Conservation (phyloP, 2,113 vertebrate species). For the Sorex fumeus region DNA sequence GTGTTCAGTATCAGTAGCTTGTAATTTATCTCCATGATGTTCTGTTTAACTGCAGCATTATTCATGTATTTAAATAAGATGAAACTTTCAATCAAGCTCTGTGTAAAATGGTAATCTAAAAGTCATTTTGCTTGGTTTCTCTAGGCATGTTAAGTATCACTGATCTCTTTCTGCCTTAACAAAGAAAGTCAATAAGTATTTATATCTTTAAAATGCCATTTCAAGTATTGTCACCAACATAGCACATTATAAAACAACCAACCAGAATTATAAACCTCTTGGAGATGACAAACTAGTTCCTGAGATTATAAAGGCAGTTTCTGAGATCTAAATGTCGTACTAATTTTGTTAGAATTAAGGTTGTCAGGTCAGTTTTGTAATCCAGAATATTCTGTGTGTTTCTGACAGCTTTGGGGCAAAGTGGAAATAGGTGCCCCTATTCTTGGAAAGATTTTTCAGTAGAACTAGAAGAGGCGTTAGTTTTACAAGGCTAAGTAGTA, state of each 20-base stretch:
- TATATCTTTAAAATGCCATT: conserved; percentile 64
- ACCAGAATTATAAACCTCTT: conserved; percentile 1
- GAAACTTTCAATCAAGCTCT: conserved; percentile 35
- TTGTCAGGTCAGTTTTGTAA: conserved; percentile 30
- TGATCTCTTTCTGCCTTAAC: conserved; percentile 58
- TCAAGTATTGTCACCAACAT: conserved; percentile 55
- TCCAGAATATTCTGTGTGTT: conserved; percentile 48
- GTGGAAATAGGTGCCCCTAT: conserved; percentile 35
- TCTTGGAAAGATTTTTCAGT: conserved; percentile 11
- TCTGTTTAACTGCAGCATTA: conserved; percentile 52
- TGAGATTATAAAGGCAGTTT: neutral
- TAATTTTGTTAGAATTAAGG: conserved; percentile 55
- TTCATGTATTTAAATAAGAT: conserved; percentile 64
- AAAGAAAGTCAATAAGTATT: conserved; percentile 57
- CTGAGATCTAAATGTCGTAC: conserved; percentile 39
- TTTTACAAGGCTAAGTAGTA: conserved; percentile 43
- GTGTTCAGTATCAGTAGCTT: conserved; percentile 36
- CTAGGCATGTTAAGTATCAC: neutral
- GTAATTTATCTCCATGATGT: conserved; percentile 21
- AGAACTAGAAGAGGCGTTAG: neutral
- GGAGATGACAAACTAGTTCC: conserved; percentile 42
- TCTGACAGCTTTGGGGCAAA: conserved; percentile 32
- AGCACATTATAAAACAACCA: conserved; percentile 34
- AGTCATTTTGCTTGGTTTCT: conserved; percentile 62
- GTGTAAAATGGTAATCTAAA: conserved; percentile 44